Evolutionary conservation across 2,113 vertebrate species (phyloP).

Genomic region (Narcine bancroftii): DNA sequence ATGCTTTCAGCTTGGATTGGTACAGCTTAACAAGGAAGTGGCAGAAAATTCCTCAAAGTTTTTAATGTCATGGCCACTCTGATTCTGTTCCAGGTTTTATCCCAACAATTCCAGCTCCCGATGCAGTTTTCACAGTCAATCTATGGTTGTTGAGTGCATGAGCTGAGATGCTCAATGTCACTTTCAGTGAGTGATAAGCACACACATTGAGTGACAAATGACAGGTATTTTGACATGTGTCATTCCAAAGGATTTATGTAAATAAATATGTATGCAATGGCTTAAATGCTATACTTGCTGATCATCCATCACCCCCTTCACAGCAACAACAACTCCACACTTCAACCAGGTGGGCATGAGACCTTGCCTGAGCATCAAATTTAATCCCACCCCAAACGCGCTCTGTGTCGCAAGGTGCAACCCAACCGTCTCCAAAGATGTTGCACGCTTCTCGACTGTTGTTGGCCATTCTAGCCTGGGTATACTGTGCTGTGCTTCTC

Average conservation of each 20-base stretch:
- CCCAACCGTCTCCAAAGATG: too few relatives aligned
- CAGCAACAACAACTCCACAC: not conserved
- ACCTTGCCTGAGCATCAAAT: too few relatives aligned
- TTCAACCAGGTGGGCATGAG: not conserved
- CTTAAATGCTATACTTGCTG: not conserved
- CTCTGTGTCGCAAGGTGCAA: too few relatives aligned
- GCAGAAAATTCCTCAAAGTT: not conserved
- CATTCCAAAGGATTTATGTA: not conserved
- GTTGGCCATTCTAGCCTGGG: too few relatives aligned
- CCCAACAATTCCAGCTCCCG: not conserved
- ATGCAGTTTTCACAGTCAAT: not conserved
- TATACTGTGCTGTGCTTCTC: too few relatives aligned
- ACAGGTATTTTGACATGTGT: not conserved
- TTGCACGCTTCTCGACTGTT: too few relatives aligned
- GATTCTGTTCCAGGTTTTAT: not conserved
- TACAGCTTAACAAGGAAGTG: too few relatives aligned
- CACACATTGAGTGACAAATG: not conserved
- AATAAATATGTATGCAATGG: not conserved
- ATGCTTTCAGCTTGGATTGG: too few relatives aligned
- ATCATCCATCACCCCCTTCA: not conserved
- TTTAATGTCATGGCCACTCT: not conserved
- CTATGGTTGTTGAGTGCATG: not conserved
- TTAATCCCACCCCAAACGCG: too few relatives aligned
- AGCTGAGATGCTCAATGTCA: not conserved
- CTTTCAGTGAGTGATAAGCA: not conserved